Evolutionary conservation across 2,113 vertebrate genomes (phyloP), one percentile per base, ranked within the genome.

Genomic region (Dinomys branickii): DNA sequence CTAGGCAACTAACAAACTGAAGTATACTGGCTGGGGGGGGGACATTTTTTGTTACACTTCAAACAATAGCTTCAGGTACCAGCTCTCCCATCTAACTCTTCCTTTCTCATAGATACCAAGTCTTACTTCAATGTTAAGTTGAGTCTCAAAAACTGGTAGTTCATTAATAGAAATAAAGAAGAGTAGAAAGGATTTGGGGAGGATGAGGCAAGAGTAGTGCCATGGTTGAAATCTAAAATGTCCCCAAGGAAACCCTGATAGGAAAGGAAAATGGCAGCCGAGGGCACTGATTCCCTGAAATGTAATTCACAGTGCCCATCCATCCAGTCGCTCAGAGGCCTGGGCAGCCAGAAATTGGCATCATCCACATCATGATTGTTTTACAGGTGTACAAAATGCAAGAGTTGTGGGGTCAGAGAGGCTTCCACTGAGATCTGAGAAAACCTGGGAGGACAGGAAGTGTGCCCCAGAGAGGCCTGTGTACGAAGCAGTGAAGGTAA

Each of bases 151-250:
- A n/a, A 56, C n/a, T 84, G 73, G 16, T 33, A 16, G 14, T 67
- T 96, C 30, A 44, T 77, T 11, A 65, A 22, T 56, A 86, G 56
- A 94, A 54, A 87, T 52, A 90, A 75, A 94, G 71, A 85, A 58
- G 0, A 59, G 28, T 67, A 47, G 2, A 69, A 82, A 83, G 10
- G 38, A 52, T 69, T 52, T 63, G 2, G 9, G 22, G 30, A 78
- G 44, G 47, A 78, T 30, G 47, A 30, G 44, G 28, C 28, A 78
- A 78, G 19, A 73, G 28, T 47, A 44, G 73, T 77, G 41, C 26
- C 26, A 47, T 47, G 11, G 12, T 77, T 77, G 24, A 77, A 4
- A 47, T 28, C 2, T 77, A 47, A 77, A 77, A 28, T 28, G 41
- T 28, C 10, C 24, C 12, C 4, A 13, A 71, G 73, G 5, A 44